These are phyloP conservation scores for Drosophila quinaria DNA, from an alignment of 2,888 invertebrate genomes.

Conservation along the genomic window DNA sequence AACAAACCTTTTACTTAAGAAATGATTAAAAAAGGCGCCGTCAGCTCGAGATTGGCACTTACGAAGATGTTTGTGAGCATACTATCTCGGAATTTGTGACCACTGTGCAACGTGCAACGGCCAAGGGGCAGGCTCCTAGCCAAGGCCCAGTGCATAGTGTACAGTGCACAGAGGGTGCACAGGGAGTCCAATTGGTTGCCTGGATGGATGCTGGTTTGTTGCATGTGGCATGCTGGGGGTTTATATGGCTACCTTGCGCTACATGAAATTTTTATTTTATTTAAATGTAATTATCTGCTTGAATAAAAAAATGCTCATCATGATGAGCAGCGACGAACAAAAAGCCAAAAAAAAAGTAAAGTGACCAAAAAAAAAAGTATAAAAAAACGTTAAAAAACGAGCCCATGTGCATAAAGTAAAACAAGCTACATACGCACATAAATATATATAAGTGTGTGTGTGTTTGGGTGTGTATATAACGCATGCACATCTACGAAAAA, in stretches of 20 bases:
- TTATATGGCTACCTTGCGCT: slow-evolving; percentile 49
- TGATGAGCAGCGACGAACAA: slow-evolving; percentile 63
- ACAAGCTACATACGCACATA: slow-evolving; percentile 38
- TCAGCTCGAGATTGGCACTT: no score
- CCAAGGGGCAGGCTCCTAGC: slow-evolving; percentile 37
- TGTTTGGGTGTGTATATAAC: slow-evolving; percentile 18
- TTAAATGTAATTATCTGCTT: slow-evolving; percentile 86
- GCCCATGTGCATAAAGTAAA: slow-evolving; percentile 61
- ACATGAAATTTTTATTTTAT: slow-evolving; percentile 86
- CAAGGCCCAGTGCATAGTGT: neutral
- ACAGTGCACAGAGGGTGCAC: slow-evolving; percentile 4
- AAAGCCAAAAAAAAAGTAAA: slow-evolving; percentile 27
- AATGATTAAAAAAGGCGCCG: no score
- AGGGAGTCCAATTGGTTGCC: neutral
- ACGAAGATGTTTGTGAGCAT: no score
- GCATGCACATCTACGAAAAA: slow-evolving; percentile 52
- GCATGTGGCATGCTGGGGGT: slow-evolving; percentile 11
- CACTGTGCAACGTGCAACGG: neutral
- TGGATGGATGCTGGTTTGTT: slow-evolving; percentile 8
- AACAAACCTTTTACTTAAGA: no score
- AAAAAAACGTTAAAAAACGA: slow-evolving; percentile 28
- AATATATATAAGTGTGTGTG: neutral
- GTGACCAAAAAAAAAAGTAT: slow-evolving; percentile 19
- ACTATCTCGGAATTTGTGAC: neutral
- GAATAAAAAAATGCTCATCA: slow-evolving; percentile 83